These are phyloP conservation scores for Lacerta bilineata DNA, from an alignment of 2,797 vertebrate genomes.

Conservation along the genomic window DNA sequence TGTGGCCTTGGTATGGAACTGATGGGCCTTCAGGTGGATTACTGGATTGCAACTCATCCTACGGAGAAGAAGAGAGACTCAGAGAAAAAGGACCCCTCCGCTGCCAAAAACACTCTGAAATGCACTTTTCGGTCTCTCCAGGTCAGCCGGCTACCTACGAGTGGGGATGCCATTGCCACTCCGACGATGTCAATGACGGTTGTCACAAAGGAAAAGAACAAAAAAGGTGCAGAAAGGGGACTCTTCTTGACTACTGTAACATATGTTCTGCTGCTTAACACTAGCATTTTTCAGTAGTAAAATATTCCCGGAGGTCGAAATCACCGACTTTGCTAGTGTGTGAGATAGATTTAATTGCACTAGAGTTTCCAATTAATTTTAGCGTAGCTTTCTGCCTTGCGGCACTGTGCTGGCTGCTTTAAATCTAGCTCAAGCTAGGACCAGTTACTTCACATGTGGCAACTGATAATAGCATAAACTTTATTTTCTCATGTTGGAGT, in stretches of 20 bases:
- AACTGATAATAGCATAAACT: neutral
- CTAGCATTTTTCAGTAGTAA: conserved; percentile 4
- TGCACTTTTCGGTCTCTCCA: conserved; percentile 99
- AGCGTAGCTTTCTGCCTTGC: neutral
- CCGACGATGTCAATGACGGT: conserved; percentile 98
- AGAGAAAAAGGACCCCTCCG: conserved; percentile 92
- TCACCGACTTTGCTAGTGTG: neutral
- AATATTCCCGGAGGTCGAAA: neutral
- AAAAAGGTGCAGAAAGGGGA: conserved; percentile 86
- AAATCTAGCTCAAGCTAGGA: neutral
- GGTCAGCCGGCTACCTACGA: conserved; percentile 95
- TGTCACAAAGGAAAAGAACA: conserved; percentile 99
- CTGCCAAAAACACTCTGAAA: conserved; percentile 96
- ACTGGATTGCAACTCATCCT: conserved; percentile 89
- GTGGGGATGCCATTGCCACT: conserved; percentile 83
- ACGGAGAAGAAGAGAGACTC: conserved; percentile 91
- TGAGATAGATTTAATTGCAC: neutral
- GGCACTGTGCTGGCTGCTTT: neutral
- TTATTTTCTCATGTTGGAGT: neutral
- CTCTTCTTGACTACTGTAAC: neutral
- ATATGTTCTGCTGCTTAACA: neutral
- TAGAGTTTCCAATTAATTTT: neutral
- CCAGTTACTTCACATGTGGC: neutral
- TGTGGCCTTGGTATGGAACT: conserved; percentile 85
- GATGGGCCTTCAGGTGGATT: conserved; percentile 98